Conservation (phyloP, 2,113 vertebrate species). For the Cariama cristata region DNA sequence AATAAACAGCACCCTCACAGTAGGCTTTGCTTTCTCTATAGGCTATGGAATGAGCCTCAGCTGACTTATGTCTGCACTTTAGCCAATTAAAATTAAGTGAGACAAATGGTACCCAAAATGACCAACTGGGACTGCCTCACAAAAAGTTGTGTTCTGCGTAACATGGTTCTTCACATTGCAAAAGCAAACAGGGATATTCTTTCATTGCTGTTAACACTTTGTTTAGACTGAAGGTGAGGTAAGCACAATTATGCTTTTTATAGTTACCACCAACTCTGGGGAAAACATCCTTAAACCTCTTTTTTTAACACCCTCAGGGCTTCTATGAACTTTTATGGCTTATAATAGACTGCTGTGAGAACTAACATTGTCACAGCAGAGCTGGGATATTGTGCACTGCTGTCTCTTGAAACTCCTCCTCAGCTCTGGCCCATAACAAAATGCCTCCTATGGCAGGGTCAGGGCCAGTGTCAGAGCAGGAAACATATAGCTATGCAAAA, state of each 20-base stretch:
- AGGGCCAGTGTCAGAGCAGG: not conserved
- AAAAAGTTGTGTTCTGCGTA: not conserved
- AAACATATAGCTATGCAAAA: not conserved
- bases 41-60: accelerated
- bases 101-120: not conserved
- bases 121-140: not conserved
- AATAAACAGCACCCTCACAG: not conserved
- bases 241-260: not conserved
- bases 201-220: not conserved
- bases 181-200: not conserved
- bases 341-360: not conserved
- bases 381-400: not conserved
- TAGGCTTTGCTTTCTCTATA: not conserved
- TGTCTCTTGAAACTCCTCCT: not conserved
- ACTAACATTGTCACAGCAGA: not conserved
- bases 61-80: not conserved
- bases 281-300: not conserved
- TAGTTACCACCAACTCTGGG: not conserved
- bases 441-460: not conserved
- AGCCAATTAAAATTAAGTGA: not conserved
- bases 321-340: not conserved
- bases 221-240: not conserved
- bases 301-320: not conserved
- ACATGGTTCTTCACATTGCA: not conserved
- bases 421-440: not conserved